Evolutionary conservation across 2,113 vertebrate genomes (phyloP), one percentile per base, ranked within the genome.

Genomic region (Hiodon tergisus): DNA sequence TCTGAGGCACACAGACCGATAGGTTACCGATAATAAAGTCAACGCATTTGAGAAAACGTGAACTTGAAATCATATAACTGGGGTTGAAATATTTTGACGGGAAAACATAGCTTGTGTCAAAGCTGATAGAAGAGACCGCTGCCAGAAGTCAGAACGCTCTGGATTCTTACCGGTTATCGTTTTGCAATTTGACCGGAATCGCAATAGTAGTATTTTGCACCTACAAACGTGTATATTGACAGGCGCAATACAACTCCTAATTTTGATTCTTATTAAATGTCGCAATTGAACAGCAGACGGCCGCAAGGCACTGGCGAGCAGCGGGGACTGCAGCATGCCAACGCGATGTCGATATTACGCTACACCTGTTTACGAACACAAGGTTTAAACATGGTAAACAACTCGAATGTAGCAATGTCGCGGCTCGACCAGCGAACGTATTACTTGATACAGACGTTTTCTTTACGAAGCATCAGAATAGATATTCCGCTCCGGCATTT

Each of bases 331-430:
- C 60, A 54, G 50, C 50, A n/a, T 73, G 51, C 13, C 50, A 62
- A 16, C 46, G 53, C 47, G 72, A 54, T 31, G 16, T 7, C 7
- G 65, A 74, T 67, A 74, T n/a, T 46, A 54, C 17, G 47, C 55
- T 57, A 57, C 73, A 74, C 65, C 73, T 74, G 73, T 65, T 58
- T 31, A 10, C 52, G 55, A 31, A 65, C 61, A 16, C 57, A 47
- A 46, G 57, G 48, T 71, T 60, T 71, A 2, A 59, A 13, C 11
- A 10, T 17, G 11, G 69, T 71, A 71, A 71, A 71, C 54, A 71
- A 71, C 4, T 58, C 9, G 46, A 14, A 13, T 46, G 6, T 8
- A 46, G 47, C 54, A 71, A 46, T 55, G 54, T 58, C 53, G 31
- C 54, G 48, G 52, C 2, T 50, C 31, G 16, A 54, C n/a, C 8